Evolutionary conservation across 2,113 vertebrate genomes (phyloP).

Genomic region (Serinus canaria): DNA sequence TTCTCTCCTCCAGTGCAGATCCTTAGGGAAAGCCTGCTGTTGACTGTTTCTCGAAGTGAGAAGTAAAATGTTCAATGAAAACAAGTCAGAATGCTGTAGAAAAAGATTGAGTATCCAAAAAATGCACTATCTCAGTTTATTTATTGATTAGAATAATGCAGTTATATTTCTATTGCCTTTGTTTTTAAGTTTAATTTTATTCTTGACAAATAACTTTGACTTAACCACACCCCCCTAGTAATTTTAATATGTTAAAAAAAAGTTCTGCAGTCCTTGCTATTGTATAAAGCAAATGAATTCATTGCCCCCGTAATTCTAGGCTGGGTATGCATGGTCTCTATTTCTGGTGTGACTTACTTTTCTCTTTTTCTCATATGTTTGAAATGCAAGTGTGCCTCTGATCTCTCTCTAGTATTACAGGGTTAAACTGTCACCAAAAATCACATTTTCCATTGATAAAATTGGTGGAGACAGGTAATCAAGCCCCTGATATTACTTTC

Average conservation of each 20-base stretch:
- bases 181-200: not conserved
- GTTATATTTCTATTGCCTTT: not conserved
- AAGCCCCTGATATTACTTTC: not conserved
- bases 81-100: not conserved
- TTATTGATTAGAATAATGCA: not conserved
- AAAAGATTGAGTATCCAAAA: not conserved
- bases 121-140: not conserved
- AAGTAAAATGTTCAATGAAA: not conserved
- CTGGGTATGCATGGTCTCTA: not conserved
- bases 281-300: not conserved
- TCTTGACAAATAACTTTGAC: not conserved
- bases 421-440: not conserved
- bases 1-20: accelerated
- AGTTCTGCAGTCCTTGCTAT: not conserved
- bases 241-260: not conserved
- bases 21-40: not conserved
- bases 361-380: not conserved
- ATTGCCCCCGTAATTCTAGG: not conserved
- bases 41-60: not conserved
- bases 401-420: not conserved
- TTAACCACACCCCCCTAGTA: not conserved
- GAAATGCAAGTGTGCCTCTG: not conserved
- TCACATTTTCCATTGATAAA: not conserved
- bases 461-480: not conserved
- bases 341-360: not conserved